Evolutionary conservation across 1,140 invertebrate genomes (phyloP), one percentile per base, ranked within the genome.

Genomic region (Zophobas atratus): DNA sequence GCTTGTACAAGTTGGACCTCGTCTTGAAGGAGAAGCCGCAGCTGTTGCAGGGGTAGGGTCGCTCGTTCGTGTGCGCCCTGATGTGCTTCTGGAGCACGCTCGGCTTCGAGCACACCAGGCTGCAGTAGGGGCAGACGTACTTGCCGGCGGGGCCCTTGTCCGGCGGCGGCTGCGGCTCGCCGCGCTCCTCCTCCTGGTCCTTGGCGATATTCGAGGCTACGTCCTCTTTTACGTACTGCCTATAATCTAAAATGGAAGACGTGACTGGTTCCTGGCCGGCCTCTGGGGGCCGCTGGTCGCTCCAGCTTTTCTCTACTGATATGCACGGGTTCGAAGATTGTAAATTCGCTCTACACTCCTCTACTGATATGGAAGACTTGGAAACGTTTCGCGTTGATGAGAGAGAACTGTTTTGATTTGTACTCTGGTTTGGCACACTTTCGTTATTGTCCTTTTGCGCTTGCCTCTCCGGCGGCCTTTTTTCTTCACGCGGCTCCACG

Each of bases 11-110:
- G 86, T 98, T 98, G 81, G 95, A 97, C 84, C 96, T 96, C 1
- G 96, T 98, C 87, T 98, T 98, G 88, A 98, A 98, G 72, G 95
- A 94, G 86, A 97, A 95, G 70, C 95, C 95, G 86, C 96, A 98
- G 34, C 93, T 92, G 57, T 90, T 87, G 88, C 96, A 98, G 6
- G 96, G 96, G 88, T 93, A 98, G 33, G 96, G 96, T 63, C 96
- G 90, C 86, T 98, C 96, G 84, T 97, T 97, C n/a, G 96, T 94
- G 88, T 98, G 95, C 77, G 95, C 92, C 81, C 96, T 91, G 83
- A 97, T 95, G 89, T 98, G 96, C 88, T 98, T 98, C 85, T 97
- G 93, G 57, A 98, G 88, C 51, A 97, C 96, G 83, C 95, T 97
- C n/a, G 96, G 96, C 86, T 98, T 98, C 80, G 95, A 93, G 89